Percentiles rank a stretch among this genome's conserved stretches.
These are phyloP conservation scores for Microctenopoma lineatum DNA, from an alignment of 2,797 vertebrate genomes.

Conservation along the genomic window DNA sequence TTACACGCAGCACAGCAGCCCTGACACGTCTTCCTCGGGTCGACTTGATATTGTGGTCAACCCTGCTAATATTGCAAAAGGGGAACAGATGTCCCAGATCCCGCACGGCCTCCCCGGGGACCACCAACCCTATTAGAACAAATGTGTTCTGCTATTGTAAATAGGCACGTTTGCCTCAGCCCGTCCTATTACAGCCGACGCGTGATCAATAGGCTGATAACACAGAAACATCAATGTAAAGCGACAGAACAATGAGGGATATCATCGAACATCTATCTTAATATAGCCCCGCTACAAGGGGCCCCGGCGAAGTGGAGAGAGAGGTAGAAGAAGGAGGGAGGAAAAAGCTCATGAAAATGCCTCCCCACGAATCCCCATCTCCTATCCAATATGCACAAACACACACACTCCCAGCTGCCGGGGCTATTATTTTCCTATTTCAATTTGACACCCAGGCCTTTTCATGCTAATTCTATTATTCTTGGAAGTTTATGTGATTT, in stretches of 20 bases:
- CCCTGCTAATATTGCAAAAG: slow-evolving; percentile 77
- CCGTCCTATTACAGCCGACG: slow-evolving; percentile 99
- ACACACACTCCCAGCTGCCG: slow-evolving; percentile 98
- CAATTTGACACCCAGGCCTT: slow-evolving; percentile 99
- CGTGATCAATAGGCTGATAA: slow-evolving; percentile 99
- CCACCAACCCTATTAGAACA: slow-evolving; percentile 99
- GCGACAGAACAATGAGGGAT: slow-evolving; percentile 99
- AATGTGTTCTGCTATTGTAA: slow-evolving; percentile 99
- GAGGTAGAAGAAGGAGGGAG: slow-evolving; percentile 1
- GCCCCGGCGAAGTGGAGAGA: background rate
- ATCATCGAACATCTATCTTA: slow-evolving; percentile 99
- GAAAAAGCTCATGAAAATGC: slow-evolving; percentile 98
- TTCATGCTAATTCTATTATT: slow-evolving; percentile 99
- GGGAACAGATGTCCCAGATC: slow-evolving; percentile 99
- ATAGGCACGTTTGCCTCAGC: slow-evolving; percentile 97
- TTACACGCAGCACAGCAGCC: slow-evolving; percentile 23
- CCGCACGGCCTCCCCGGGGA: slow-evolving; percentile 92
- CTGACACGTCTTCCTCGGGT: slow-evolving; percentile 43
- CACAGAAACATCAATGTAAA: slow-evolving; percentile 99
- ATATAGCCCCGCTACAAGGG: slow-evolving; percentile 98
- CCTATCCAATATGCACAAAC: slow-evolving; percentile 98
- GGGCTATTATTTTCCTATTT: slow-evolving; percentile 99
- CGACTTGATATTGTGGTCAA: slow-evolving; percentile 85
- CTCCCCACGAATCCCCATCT: slow-evolving; percentile 98
- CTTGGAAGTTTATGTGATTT: slow-evolving; percentile 99